Conservation (phyloP, 2,113 vertebrate species). For the Fregetta grallaria region DNA sequence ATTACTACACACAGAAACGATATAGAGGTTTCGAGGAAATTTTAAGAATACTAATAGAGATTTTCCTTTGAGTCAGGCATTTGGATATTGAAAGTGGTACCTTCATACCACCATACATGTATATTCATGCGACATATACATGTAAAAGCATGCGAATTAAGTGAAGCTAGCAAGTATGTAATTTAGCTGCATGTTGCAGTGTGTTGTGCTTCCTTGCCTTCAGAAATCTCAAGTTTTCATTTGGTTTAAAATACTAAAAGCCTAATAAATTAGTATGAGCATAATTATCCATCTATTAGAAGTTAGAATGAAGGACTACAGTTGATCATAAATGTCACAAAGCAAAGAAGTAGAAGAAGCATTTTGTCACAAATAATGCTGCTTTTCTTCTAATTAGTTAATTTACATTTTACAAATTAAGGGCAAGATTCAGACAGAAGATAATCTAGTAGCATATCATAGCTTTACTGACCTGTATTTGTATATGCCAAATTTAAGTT, state of each 20-base stretch:
- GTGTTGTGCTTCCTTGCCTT: not conserved
- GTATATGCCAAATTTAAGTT: conserved; percentile 85
- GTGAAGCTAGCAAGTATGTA: not conserved
- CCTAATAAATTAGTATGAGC: conserved; percentile 5
- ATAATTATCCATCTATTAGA: conserved; percentile 64
- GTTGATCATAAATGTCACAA: conserved; percentile 74
- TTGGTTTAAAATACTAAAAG: conserved; percentile 4
- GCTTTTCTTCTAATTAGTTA: conserved; percentile 82
- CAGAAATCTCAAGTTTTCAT: not conserved
- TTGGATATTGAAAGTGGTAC: not conserved
- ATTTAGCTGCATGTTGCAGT: not conserved
- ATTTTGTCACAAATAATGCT: conserved; percentile 77
- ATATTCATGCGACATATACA: not conserved
- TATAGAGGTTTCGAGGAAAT: not conserved
- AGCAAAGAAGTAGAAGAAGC: conserved; percentile 69
- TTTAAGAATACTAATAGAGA: not conserved
- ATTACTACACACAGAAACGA: not conserved
- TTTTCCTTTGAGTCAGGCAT: not conserved
- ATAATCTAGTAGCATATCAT: conserved; percentile 71
- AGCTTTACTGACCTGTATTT: conserved; percentile 82
- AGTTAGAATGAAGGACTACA: conserved; percentile 70
- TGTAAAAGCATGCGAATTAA: not conserved
- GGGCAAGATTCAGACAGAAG: conserved; percentile 77
- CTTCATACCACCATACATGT: not conserved
- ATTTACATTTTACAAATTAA: conserved; percentile 86